Percentiles rank a stretch among this genome's conserved stretches.
phyloP scores from a whole-genome alignment of 2,113 vertebrate genomes.

The Mus pahari region DNA sequence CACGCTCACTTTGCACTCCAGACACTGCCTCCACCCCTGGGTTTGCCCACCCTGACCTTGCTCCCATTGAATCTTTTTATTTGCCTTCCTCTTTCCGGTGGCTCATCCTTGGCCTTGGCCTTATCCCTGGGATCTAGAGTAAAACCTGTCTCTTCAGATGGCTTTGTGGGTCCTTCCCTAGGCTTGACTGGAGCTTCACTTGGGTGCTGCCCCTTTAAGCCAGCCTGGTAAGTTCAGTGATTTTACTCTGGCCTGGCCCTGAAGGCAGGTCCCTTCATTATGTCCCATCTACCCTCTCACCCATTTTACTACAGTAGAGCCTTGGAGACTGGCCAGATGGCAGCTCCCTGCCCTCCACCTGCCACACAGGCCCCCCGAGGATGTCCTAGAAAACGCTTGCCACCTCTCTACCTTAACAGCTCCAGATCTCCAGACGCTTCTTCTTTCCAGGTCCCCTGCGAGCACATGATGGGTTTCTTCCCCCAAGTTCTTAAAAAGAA shows the following conservation, averaged over 20 bases:
- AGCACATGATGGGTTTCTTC: conserved; percentile 52
- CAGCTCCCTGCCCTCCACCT: conserved; percentile 43
- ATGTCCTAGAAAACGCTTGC: conserved; percentile 74
- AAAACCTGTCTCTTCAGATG: neutral
- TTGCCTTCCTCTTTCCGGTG: neutral
- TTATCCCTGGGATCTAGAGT: neutral
- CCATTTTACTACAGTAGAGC: neutral
- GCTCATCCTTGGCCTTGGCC: neutral
- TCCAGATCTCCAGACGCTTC: conserved; percentile 64
- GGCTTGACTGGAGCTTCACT: neutral
- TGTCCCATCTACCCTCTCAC: neutral
- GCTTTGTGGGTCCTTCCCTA: neutral
- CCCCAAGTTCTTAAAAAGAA: conserved; percentile 59
- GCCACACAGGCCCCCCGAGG: conserved; percentile 44
- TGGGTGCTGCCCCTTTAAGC: neutral
- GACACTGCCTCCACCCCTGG: neutral
- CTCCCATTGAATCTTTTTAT: neutral
- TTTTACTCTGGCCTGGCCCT: neutral
- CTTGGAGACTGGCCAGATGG: neutral
- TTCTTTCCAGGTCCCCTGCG: conserved; percentile 52
- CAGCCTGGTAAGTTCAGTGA: neutral
- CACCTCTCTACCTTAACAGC: conserved; percentile 62
- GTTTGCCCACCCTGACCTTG: neutral
- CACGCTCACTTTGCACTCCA: neutral
- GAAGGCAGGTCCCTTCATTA: neutral